Percentiles rank a stretch among this genome's conserved stretches.
Evolutionary conservation across 2,797 vertebrate genomes (phyloP).

Genomic region (Coendou prehensilis): DNA sequence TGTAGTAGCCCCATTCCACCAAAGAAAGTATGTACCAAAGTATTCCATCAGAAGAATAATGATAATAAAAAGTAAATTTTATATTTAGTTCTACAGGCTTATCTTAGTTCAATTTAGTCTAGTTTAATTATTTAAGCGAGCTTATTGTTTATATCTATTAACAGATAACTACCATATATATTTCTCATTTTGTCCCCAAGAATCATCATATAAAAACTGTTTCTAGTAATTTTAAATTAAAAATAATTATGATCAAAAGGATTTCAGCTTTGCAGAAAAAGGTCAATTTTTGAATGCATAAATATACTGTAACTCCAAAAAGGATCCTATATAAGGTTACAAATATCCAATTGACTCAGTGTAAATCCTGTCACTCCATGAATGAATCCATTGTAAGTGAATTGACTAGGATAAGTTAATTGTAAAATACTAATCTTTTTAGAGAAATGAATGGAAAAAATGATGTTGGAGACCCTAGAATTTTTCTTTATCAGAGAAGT

Average conservation of each 20-base stretch:
- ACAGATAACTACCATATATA: background rate
- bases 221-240: constrained; percentile 47
- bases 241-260: constrained; percentile 66
- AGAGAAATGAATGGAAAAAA: background rate
- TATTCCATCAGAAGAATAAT: background rate
- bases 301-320: background rate
- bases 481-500: constrained; percentile 36
- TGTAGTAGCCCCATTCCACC: background rate
- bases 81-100: background rate
- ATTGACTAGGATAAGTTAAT: background rate
- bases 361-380: background rate
- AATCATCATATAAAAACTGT: background rate
- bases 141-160: background rate
- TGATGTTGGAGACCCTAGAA: background rate
- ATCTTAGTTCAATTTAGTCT: constrained; percentile 9
- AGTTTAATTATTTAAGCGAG: background rate
- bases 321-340: background rate
- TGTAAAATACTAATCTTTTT: constrained; percentile 43
- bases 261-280: constrained; percentile 55
- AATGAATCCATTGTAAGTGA: background rate
- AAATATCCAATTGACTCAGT: background rate
- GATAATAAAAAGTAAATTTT: constrained; percentile 29
- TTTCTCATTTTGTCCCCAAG: constrained; percentile 19
- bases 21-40: no score
- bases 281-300: constrained; percentile 21